These are phyloP conservation scores for Pseudopodoces humilis DNA, from an alignment of 2,113 vertebrate genomes.

Conservation along the genomic window DNA sequence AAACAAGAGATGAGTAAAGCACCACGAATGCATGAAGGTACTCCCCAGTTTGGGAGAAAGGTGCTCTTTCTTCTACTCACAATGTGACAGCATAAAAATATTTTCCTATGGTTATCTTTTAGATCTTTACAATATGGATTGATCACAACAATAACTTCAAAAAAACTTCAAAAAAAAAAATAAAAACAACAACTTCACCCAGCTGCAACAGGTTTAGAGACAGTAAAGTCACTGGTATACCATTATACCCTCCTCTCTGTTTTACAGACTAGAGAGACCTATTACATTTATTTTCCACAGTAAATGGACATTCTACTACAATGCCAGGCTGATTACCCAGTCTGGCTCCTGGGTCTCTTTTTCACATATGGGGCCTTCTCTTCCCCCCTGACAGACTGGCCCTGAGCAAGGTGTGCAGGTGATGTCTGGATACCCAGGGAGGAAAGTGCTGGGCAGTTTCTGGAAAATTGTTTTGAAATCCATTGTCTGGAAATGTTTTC, in stretches of 20 bases:
- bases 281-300: background rate
- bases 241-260: background rate
- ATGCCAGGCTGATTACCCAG: background rate
- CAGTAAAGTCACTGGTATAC: background rate
- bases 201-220: background rate
- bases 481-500: background rate
- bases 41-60: background rate
- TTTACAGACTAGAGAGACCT: background rate
- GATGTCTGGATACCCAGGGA: background rate
- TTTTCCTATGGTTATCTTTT: background rate
- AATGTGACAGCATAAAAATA: background rate
- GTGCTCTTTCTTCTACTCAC: background rate
- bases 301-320: background rate
- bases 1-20: background rate
- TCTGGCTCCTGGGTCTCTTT: background rate
- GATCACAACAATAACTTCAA: background rate
- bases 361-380: fast-evolving
- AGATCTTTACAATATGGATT: background rate
- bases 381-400: background rate
- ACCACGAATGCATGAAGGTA: background rate
- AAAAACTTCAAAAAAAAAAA: too few species aligned
- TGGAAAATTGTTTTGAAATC: background rate
- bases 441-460: background rate
- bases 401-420: background rate
- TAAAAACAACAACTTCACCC: background rate